Evolutionary conservation across 2,888 invertebrate species (phyloP).

Genomic region (Pemphredon lugubris): DNA sequence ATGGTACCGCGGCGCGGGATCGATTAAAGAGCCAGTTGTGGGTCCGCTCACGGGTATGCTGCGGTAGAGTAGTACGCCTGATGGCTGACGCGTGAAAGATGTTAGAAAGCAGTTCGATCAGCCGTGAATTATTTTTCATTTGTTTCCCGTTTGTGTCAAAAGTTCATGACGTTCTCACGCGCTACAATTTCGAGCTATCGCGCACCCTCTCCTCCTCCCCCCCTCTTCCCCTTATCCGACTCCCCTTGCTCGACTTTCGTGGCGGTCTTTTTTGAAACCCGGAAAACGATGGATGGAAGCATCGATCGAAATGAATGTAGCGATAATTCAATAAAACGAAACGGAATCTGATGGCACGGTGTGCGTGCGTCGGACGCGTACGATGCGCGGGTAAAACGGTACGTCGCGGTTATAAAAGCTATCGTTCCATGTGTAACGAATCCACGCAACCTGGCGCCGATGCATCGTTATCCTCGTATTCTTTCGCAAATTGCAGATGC

Average conservation of each 20-base stretch:
- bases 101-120: slow-evolving; percentile 23
- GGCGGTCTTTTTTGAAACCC: neutral
- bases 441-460: slow-evolving; percentile 32
- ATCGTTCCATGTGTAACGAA: slow-evolving; percentile 31
- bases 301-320: neutral
- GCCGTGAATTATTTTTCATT: slow-evolving; percentile 27
- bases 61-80: neutral
- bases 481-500: slow-evolving; percentile 59
- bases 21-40: slow-evolving; percentile 30
- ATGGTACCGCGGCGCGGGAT: slow-evolving; percentile 24
- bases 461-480: slow-evolving; percentile 45
- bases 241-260: neutral
- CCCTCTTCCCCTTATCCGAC: too few species aligned
- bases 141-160: slow-evolving; percentile 18
- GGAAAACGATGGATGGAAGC: neutral
- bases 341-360: too few species aligned
- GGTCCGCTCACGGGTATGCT: neutral
- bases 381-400: neutral
- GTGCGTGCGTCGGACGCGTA: neutral
- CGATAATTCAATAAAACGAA: slow-evolving; percentile 33
- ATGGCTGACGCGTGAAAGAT: slow-evolving; percentile 22
- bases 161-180: slow-evolving; percentile 61
- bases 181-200: slow-evolving; percentile 41
- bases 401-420: slow-evolving; percentile 9
- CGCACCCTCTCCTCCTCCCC: too few species aligned